Conservation (phyloP, 1,140 invertebrate genomes). For the Drosophila littoralis region DNA sequence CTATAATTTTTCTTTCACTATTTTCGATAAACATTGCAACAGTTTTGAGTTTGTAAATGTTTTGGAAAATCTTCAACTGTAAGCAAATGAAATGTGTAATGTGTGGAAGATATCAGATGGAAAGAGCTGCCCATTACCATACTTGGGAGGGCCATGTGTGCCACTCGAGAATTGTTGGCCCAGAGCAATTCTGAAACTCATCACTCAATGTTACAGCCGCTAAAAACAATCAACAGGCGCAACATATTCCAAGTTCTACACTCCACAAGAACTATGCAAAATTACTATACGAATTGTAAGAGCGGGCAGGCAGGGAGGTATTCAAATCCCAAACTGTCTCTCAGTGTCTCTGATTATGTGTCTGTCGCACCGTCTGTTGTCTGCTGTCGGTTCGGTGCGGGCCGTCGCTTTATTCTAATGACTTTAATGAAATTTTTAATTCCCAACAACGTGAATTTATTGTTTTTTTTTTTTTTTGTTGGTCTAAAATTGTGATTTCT, state of each 20-base stretch:
- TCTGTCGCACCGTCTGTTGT: slow-evolving; percentile 39
- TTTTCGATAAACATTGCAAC: slow-evolving; percentile 56
- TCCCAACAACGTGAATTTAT: slow-evolving; percentile 69
- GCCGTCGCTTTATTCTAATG: slow-evolving; percentile 66
- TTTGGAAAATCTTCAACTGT: slow-evolving; percentile 58
- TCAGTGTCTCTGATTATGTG: slow-evolving; percentile 1
- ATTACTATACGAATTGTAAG: slow-evolving; percentile 39
- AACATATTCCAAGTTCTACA: slow-evolving; percentile 46
- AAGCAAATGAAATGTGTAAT: slow-evolving; percentile 54
- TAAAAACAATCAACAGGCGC: slow-evolving; percentile 75
- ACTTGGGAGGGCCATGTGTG: slow-evolving; percentile 62
- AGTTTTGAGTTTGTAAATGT: slow-evolving; percentile 63
- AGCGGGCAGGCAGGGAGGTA: neutral
- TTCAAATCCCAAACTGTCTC: slow-evolving; percentile 10
- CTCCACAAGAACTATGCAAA: slow-evolving; percentile 61
- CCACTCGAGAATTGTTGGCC: slow-evolving; percentile 18
- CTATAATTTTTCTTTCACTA: neutral
- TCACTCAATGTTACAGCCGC: slow-evolving; percentile 75
- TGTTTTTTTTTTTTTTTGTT: slow-evolving; percentile 63
- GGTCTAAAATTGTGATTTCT: slow-evolving; percentile 35
- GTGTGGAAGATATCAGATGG: slow-evolving; percentile 23
- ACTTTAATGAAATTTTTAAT: slow-evolving; percentile 76
- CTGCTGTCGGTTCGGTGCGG: slow-evolving; percentile 55
- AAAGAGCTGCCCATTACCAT: slow-evolving; percentile 20
- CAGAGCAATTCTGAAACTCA: slow-evolving; percentile 41